Percentiles rank a stretch among this genome's conserved stretches.
Conservation (phyloP, 2,888 invertebrate genomes). For the Melolontha melolontha region DNA sequence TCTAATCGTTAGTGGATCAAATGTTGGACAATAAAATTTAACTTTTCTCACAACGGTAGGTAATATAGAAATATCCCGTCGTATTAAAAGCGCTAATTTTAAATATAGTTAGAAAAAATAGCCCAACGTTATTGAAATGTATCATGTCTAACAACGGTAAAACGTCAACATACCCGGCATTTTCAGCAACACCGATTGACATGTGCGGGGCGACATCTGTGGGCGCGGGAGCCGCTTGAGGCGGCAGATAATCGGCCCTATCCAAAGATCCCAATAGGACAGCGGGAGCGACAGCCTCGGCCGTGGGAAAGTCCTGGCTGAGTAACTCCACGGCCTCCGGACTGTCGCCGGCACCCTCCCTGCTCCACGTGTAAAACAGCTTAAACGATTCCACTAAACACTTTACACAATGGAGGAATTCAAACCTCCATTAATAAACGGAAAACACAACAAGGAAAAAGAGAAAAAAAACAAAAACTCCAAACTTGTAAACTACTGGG, state of each 20-base stretch:
- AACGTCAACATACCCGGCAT: constrained; percentile 58
- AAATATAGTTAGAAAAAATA: too few species aligned
- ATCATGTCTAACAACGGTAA: too few species aligned
- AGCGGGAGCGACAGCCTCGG: constrained; percentile 53
- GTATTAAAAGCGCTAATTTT: too few species aligned
- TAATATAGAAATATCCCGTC: too few species aligned
- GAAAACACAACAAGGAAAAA: neutral
- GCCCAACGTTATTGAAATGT: too few species aligned
- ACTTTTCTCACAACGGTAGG: too few species aligned
- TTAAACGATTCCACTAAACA: constrained; percentile 46
- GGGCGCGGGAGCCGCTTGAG: constrained; percentile 57
- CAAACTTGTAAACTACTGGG: neutral
- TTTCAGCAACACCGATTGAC: constrained; percentile 57
- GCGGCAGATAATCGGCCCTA: constrained; percentile 58
- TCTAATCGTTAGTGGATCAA: too few species aligned
- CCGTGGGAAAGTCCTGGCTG: constrained; percentile 57
- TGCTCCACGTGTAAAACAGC: constrained; percentile 61
- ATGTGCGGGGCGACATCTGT: constrained; percentile 56
- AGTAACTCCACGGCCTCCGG: constrained; percentile 58
- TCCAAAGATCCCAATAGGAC: constrained; percentile 57
- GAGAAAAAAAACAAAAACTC: constrained; percentile 8
- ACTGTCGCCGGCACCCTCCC: constrained; percentile 57
- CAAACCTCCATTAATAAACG: constrained; percentile 27
- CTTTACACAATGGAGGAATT: constrained; percentile 29
- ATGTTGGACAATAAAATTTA: too few species aligned